phyloP scores from a whole-genome alignment of 2,888 invertebrate species.

The Automeris io region DNA sequence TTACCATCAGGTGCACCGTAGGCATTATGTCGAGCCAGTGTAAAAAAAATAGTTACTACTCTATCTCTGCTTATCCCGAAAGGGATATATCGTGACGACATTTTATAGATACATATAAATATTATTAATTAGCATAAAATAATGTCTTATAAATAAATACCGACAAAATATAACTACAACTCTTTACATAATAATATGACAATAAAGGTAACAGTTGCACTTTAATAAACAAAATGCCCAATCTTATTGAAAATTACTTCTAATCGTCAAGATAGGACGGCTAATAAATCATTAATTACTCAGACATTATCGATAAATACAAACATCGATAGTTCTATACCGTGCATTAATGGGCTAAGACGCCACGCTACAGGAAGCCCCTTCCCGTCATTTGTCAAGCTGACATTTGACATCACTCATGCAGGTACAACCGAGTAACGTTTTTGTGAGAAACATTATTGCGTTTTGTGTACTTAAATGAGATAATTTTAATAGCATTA shows the following conservation, averaged over 20 bases:
- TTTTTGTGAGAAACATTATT: slow-evolving; percentile 9
- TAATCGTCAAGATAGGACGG: slow-evolving; percentile 27
- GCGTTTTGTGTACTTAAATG: background rate
- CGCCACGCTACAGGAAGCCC: slow-evolving; percentile 64
- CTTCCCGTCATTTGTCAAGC: slow-evolving; percentile 62
- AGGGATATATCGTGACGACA: too few species aligned
- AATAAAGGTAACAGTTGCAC: background rate
- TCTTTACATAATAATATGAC: too few species aligned
- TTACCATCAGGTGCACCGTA: too few species aligned
- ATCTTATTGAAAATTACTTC: slow-evolving; percentile 10
- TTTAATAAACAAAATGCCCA: background rate
- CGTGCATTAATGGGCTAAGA: slow-evolving; percentile 47
- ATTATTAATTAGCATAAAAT: too few species aligned
- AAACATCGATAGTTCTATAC: slow-evolving; percentile 39
- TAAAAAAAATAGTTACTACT: too few species aligned
- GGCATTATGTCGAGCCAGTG: too few species aligned
- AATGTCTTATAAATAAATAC: too few species aligned
- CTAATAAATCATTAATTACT: slow-evolving; percentile 47
- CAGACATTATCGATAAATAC: slow-evolving; percentile 37
- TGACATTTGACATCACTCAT: slow-evolving; percentile 74
- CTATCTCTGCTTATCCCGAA: too few species aligned
- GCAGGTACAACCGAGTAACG: slow-evolving; percentile 33
- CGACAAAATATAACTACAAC: too few species aligned
- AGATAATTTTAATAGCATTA: slow-evolving; percentile 2
- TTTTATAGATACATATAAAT: too few species aligned